A percentile compares a stretch with the other conserved stretches of the same genome.
Evolutionary conservation across 2,113 vertebrate genomes (phyloP).

Genomic region (Hippopotamus amphibius): DNA sequence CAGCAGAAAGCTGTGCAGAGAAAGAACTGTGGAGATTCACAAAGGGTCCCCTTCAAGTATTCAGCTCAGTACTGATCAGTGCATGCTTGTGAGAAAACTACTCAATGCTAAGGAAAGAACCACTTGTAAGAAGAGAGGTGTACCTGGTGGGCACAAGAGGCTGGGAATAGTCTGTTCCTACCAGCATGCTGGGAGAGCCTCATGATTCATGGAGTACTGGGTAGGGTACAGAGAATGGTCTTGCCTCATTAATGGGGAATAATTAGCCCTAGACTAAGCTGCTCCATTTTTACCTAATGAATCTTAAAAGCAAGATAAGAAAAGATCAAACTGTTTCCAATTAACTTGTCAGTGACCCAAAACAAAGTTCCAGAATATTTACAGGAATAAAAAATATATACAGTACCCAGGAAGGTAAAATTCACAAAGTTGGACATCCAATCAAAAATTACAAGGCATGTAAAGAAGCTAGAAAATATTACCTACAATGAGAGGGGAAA

Average conservation of each 20-base stretch:
- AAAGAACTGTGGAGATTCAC: background rate
- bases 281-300: background rate
- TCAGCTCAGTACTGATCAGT: background rate
- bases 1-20: background rate
- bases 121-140: background rate
- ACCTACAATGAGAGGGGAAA: background rate
- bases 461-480: slow-evolving; percentile 1
- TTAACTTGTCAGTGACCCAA: background rate
- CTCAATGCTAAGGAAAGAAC: background rate
- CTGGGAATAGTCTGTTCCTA: background rate
- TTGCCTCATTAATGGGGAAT: background rate
- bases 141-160: background rate
- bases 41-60: background rate
- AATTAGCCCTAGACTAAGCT: background rate
- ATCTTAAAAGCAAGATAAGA: background rate
- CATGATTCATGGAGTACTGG: background rate
- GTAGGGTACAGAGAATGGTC: background rate
- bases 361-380: slow-evolving; percentile 24
- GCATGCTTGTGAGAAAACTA: background rate
- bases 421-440: background rate
- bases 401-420: background rate
- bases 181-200: background rate
- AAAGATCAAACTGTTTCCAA: slow-evolving; percentile 10
- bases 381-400: background rate
- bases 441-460: background rate